These are phyloP conservation scores for Philopotamus ludificatus DNA, from an alignment of 1,140 invertebrate genomes.

Conservation along the genomic window DNA sequence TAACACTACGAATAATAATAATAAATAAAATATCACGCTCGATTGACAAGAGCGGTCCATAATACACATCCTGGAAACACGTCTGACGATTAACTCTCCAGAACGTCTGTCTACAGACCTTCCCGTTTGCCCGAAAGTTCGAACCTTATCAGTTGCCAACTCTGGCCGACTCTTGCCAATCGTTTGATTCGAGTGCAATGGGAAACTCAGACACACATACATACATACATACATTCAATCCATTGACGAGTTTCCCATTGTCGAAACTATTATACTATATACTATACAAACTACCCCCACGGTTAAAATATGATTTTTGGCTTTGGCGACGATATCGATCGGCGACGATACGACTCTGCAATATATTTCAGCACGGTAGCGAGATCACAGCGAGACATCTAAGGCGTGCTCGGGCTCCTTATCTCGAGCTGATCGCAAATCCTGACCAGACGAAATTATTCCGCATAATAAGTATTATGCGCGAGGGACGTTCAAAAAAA, in stretches of 20 bases:
- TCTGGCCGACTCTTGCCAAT: slow-evolving; percentile 21
- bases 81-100: too few relatives aligned
- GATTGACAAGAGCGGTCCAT: too few relatives aligned
- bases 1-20: too few relatives aligned
- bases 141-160: slow-evolving; percentile 20
- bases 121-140: not conserved
- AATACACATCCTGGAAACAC: too few relatives aligned
- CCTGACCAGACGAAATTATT: slow-evolving; percentile 30
- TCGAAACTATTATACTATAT: not conserved
- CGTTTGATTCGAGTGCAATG: slow-evolving; percentile 10
- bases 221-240: not conserved
- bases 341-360: not conserved
- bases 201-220: slow-evolving; percentile 4
- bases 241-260: slow-evolving; percentile 21
- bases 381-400: slow-evolving; percentile 27
- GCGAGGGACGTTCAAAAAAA: too few relatives aligned
- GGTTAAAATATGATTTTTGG: too few relatives aligned
- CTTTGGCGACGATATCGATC: not conserved
- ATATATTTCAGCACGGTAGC: not conserved
- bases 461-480: slow-evolving; percentile 28
- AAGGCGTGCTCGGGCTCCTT: slow-evolving; percentile 24
- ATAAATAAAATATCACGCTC: too few relatives aligned
- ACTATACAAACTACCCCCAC: too few relatives aligned
- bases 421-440: slow-evolving; percentile 12
- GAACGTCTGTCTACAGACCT: slow-evolving; percentile 4